A percentile compares a stretch with the other conserved stretches of the same genome.
phyloP scores from a whole-genome alignment of 30 jellyfish, hydroid and myxozoan genomes.

The Mastigias papua region DNA sequence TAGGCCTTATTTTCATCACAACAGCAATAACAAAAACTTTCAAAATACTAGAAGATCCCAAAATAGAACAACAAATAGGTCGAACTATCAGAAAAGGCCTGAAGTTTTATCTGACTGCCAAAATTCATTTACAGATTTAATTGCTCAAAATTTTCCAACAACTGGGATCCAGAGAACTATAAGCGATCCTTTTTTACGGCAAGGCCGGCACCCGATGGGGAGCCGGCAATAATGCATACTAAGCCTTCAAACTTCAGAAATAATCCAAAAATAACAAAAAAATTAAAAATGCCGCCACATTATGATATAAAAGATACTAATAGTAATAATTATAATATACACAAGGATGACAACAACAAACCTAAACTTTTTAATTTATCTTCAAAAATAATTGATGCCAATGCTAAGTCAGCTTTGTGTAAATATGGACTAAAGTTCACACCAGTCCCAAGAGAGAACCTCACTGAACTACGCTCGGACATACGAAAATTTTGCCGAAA shows the following conservation, averaged over 20 bases:
- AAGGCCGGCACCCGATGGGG: neutral
- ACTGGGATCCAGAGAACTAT: neutral
- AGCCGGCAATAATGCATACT: neutral
- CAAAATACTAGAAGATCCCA: neutral
- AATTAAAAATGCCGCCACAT: neutral
- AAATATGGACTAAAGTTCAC: too few relatives aligned
- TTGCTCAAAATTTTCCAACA: neutral
- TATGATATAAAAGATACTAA: neutral
- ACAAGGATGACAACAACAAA: neutral
- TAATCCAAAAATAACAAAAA: neutral
- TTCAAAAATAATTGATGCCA: too few relatives aligned
- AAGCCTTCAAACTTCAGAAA: neutral
- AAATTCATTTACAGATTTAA: neutral
- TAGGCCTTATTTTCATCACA: neutral
- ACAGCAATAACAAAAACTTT: neutral
- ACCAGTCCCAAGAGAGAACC: too few relatives aligned
- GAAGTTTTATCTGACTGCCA: neutral
- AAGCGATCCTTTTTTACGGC: neutral
- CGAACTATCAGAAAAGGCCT: neutral
- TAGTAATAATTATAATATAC: neutral
- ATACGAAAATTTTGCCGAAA: too few relatives aligned
- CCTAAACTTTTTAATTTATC: too few relatives aligned
- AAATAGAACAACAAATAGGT: neutral
- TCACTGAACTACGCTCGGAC: too few relatives aligned
- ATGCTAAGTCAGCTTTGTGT: too few relatives aligned